phyloP scores from a whole-genome alignment of 2,888 invertebrate species.

The Eretmocerus hayati region DNA sequence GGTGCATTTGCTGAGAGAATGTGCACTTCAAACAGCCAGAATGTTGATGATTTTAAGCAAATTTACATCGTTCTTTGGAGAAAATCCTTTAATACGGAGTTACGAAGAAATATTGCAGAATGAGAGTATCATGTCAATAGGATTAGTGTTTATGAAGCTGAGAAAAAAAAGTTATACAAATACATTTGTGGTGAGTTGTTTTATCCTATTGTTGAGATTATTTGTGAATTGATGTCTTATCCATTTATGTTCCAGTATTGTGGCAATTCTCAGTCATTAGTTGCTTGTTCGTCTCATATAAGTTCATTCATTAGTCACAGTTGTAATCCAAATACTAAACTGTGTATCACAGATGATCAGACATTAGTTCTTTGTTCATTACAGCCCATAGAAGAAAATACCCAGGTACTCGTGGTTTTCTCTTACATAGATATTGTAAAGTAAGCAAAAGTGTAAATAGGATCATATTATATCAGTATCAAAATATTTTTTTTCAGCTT shows the following conservation, averaged over 20 bases:
- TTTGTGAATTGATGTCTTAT: conserved; percentile 2
- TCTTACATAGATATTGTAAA: no score
- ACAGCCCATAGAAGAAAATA: conserved; percentile 62
- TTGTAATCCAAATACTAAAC: conserved; percentile 73
- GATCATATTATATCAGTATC: no score
- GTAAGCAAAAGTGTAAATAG: no score
- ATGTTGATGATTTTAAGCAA: conserved; percentile 56
- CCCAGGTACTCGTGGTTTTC: no score
- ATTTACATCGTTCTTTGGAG: conserved; percentile 52
- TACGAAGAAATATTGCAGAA: conserved; percentile 36
- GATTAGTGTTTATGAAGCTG: conserved; percentile 55
- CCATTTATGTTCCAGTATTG: not conserved
- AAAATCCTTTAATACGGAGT: conserved; percentile 24
- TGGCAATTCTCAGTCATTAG: conserved; percentile 2
- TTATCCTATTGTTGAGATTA: no score
- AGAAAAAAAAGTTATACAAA: not conserved
- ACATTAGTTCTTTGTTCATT: conserved; percentile 52
- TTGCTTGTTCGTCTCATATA: conserved; percentile 54
- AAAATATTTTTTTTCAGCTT: conserved; percentile 16
- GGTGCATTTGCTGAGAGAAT: conserved; percentile 60
- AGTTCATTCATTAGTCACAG: conserved; percentile 79
- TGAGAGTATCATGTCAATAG: conserved; percentile 49
- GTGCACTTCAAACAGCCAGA: conserved; percentile 57
- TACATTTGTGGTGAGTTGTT: conserved; percentile 4
- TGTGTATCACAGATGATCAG: conserved; percentile 50